Base-by-base conservation (phyloP, 2,797 vertebrate genomes). In the Galago senegalensis region DNA sequence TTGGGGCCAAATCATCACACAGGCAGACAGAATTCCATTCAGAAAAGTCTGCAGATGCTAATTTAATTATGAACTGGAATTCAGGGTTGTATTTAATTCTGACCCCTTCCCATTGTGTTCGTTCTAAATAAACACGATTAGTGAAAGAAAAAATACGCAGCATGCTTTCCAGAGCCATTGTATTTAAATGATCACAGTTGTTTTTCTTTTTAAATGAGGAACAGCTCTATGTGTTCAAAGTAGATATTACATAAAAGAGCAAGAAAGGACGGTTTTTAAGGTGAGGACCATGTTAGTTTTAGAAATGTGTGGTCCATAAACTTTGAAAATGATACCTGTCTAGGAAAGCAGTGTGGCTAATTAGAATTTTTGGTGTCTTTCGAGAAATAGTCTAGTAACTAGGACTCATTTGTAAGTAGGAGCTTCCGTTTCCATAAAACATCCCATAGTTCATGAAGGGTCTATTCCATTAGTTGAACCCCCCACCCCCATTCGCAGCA, bases 1-100 rank as follows among this genome's bases (percentile, higher is more conserved):
- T 3, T 94, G 58, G 73, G 60, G 93, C 6, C 46, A 80, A 95
- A 94, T 79, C 14, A 23, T 67, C 93, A 94, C 25, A 29, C 53
- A 67, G 37, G 14, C 49, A 53, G 49, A 53, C 49, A 95, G 37
- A 97, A 65, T 85, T 94, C 40, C 69, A 72, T 94, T 95, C 79
- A 85, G 79, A 80, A 72, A 80, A 80, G 27, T 69, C 13, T 17
- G 9, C 61, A n/a, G 27, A n/a, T 61, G 56, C 65, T 91, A 43
- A 75, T 94, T 91, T 93, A 94, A 92, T 95, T 6, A 3, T 61
- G 94, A 95, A 40, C 13, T 70, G 87, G 43, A 80, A 91, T 72
- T 84, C 56, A 31, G 60, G 21, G 56, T 80, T 87, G 63, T 80
- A 27, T 70, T 93, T 67, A 34, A 49, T 91, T 69, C 34, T 31